phyloP scores from a whole-genome alignment of 1,140 invertebrate species.

The Oncopodura yosiiana region DNA sequence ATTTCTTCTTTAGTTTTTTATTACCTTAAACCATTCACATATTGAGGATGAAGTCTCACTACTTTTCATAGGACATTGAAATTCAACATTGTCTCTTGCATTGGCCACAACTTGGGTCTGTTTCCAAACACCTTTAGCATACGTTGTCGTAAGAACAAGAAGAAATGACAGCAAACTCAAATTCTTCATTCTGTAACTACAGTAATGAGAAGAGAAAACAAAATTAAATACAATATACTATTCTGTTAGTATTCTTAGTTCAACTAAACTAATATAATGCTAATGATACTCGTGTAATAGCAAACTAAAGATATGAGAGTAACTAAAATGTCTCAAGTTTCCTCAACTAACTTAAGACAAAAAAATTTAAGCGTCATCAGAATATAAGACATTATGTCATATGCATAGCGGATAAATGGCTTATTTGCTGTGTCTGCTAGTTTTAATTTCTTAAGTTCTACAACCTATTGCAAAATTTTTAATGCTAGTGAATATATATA shows the following conservation, averaged over 20 bases:
- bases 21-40: slow-evolving; percentile 26
- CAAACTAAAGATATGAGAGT: too few relatives aligned
- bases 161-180: neutral
- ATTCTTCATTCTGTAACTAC: neutral
- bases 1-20: neutral
- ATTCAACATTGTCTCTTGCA: slow-evolving; percentile 17
- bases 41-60: neutral
- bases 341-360: too few relatives aligned
- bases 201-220: neutral
- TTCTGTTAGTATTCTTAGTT: neutral
- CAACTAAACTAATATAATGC: neutral
- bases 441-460: too few relatives aligned
- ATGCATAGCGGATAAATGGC: too few relatives aligned
- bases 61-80: slow-evolving; percentile 16
- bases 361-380: too few relatives aligned
- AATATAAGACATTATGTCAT: too few relatives aligned
- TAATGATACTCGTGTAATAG: too few relatives aligned
- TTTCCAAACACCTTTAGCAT: neutral
- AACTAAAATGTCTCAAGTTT: too few relatives aligned
- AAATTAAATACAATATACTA: neutral
- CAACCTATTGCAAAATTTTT: too few relatives aligned
- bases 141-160: slow-evolving; percentile 10
- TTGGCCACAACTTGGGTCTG: slow-evolving; percentile 2
- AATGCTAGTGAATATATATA: too few relatives aligned
- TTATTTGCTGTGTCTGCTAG: too few relatives aligned